Conservation (phyloP, 2,113 vertebrate genomes). For the Theristicus caerulescens region DNA sequence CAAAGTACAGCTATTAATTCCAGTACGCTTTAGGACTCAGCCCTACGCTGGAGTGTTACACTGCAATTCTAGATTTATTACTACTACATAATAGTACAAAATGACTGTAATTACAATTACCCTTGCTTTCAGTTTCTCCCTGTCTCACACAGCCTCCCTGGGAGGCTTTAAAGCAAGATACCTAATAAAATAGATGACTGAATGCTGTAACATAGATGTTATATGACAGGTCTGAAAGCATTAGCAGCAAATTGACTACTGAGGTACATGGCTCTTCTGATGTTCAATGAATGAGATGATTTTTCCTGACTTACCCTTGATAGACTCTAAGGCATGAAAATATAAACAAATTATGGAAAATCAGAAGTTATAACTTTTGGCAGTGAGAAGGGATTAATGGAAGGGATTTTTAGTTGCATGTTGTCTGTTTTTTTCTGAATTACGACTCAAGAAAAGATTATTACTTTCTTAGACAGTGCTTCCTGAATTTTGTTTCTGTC, state of each 20-base stretch:
- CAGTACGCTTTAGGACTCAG: constrained; percentile 18
- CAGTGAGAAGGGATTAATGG: background rate
- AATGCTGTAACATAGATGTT: constrained; percentile 45
- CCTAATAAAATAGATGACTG: constrained; percentile 51
- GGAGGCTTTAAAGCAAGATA: constrained; percentile 63
- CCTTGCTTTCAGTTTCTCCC: constrained; percentile 48
- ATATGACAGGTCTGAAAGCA: constrained; percentile 51
- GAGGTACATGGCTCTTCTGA: background rate
- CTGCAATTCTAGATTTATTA: constrained; percentile 64
- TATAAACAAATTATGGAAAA: background rate
- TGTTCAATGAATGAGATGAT: background rate
- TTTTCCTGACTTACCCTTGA: constrained; percentile 50
- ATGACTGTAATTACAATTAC: constrained; percentile 67
- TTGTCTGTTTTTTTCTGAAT: background rate
- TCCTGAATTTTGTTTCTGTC: background rate
- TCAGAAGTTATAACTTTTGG: background rate
- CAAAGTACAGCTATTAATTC: constrained; percentile 49
- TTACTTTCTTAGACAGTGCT: background rate
- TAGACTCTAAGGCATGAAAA: background rate
- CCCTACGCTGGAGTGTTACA: constrained; percentile 33
- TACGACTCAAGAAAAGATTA: background rate
- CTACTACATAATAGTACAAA: constrained; percentile 45
- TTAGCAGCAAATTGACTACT: constrained; percentile 20
- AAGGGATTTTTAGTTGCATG: background rate
- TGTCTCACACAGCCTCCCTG: constrained; percentile 31